Base-by-base conservation (phyloP, 1,140 invertebrate genomes). In the Acromyrmex charruanus region DNA sequence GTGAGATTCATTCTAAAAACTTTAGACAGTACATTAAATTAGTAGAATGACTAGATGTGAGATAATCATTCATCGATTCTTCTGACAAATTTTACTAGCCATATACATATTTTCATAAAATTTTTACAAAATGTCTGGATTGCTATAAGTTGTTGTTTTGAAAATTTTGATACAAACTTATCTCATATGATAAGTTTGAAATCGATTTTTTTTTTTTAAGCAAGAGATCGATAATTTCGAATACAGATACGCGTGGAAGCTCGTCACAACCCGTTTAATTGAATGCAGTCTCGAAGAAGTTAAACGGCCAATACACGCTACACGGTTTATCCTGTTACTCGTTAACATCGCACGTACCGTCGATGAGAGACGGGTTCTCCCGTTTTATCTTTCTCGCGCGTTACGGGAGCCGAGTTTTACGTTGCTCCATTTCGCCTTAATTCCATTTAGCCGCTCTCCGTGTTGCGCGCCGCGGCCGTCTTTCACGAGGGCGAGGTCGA, bases 391-490 rank as follows among this genome's bases (percentile, higher is more conserved):
- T 72, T 63, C 55, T 55, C 39, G 69, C 55, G 58, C 39, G 4
- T 61, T 61, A 59, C 68, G 44, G 44, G 28, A 63, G 69, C 51
- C 72, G 77, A 89, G 82, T 89, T 89, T 77, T 58, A 35, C 75
- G 75, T 80, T 86, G 74, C 82, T 69, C 75, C 71, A 66, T 89
- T 89, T 66, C 82, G 49, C 77, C 85, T 89, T 89, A 89, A 89
- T 89, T 89, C 84, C 77, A 89, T 89, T 88, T 89, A 77, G 63
- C 28, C 49, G 25, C 58, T 18, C 39, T 21, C 44, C 16, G 31
- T 14, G 44, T 39, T 58, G 35, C 49, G 4, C 31, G 3, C 58
- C 35, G 16, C 58, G 31, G 31, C 31, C 35, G 53, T 69, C 72
- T 69, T 39, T 71, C 58, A 31, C 44, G 65, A 14, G 25, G 58